phyloP scores from a whole-genome alignment of 2,113 vertebrate species.

The Xiphophorus maculatus region DNA sequence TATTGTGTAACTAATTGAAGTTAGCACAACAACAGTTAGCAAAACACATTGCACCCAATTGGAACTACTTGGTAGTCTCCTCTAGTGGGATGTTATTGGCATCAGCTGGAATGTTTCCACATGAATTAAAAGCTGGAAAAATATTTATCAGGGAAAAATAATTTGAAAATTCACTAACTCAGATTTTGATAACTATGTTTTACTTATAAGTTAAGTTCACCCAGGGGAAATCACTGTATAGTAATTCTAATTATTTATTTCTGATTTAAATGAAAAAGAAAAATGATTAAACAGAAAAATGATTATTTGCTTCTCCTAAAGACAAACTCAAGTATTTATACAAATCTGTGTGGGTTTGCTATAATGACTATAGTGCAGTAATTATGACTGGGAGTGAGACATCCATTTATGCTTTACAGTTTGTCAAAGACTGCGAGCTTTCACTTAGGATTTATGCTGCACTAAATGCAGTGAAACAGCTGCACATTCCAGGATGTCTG shows the following conservation, averaged over 20 bases:
- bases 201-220: background rate
- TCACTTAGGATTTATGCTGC: slow-evolving; percentile 13
- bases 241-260: too few relatives aligned
- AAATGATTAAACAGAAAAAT: background rate
- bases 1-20: background rate
- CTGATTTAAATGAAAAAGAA: background rate
- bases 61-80: background rate
- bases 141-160: background rate
- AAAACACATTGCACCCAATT: background rate
- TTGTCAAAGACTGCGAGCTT: slow-evolving; percentile 1
- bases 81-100: background rate
- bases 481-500: slow-evolving; percentile 59
- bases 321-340: background rate
- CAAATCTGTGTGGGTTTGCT: background rate
- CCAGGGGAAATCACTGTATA: too few relatives aligned
- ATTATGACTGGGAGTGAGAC: background rate
- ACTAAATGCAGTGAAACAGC: slow-evolving; percentile 48
- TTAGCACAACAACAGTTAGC: background rate
- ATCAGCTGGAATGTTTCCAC: background rate
- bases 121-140: background rate
- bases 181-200: background rate
- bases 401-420: background rate
- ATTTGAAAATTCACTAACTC: background rate
- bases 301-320: background rate
- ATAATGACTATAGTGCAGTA: background rate